Percentiles rank a stretch among this genome's conserved stretches.
Evolutionary conservation across 2,888 invertebrate species (phyloP).

Genomic region (Oxystoma pomonae): DNA sequence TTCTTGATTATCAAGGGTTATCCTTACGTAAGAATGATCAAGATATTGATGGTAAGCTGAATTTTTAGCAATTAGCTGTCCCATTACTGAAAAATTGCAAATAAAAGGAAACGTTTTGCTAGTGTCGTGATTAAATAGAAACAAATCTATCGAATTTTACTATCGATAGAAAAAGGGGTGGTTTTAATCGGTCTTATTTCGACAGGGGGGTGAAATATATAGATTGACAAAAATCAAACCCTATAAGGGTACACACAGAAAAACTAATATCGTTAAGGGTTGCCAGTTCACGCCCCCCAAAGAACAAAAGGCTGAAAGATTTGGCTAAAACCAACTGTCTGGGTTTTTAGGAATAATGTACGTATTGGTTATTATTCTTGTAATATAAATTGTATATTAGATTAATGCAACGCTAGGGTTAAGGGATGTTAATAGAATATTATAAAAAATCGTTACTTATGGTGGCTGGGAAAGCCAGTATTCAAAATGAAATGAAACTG

Average conservation of each 20-base stretch:
- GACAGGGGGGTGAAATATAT: neutral
- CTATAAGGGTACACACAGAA: neutral
- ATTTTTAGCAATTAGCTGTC: no score
- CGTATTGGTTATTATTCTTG: neutral
- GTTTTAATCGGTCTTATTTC: conserved; percentile 34
- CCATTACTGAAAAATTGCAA: no score
- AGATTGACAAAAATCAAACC: conserved; percentile 1
- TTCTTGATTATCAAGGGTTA: no score
- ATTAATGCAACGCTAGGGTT: neutral
- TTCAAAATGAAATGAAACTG: no score
- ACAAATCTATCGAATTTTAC: neutral
- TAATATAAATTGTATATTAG: neutral
- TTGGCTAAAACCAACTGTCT: conserved; percentile 1
- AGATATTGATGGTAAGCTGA: no score
- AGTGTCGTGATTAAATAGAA: neutral
- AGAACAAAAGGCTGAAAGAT: neutral
- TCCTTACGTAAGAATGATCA: no score
- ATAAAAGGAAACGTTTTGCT: no score
- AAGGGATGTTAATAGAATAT: neutral
- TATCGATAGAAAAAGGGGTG: conserved; percentile 27
- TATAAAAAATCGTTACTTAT: neutral
- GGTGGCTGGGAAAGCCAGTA: neutral
- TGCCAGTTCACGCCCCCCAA: neutral
- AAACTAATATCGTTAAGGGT: neutral
- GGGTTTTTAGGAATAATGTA: neutral